Percentiles rank a stretch among this genome's conserved stretches.
Conservation (phyloP, 2,888 invertebrate genomes). For the Cantharis lateralis region DNA sequence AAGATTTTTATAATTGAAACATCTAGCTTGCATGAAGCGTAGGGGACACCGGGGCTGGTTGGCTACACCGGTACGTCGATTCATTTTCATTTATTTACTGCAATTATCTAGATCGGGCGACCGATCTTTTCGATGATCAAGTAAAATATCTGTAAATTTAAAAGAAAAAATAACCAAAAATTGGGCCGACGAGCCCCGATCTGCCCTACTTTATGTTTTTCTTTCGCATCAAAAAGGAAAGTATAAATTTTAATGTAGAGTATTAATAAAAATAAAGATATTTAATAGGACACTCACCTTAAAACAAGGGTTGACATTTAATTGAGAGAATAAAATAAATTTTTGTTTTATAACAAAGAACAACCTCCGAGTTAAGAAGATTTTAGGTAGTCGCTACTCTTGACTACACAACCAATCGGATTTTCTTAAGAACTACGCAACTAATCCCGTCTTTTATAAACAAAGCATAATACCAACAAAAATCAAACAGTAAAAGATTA, state of each 20-base stretch:
- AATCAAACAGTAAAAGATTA: conserved; percentile 38
- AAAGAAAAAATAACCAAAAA: neutral
- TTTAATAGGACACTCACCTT: neutral
- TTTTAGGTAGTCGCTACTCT: conserved; percentile 17
- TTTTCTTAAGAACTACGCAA: conserved; percentile 24
- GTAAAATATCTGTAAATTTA: no score
- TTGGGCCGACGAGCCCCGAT: neutral
- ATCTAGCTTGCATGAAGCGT: neutral
- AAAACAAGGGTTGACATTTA: neutral
- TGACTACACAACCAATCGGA: conserved; percentile 20
- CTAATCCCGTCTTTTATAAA: conserved; percentile 28
- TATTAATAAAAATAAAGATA: neutral
- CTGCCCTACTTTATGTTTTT: neutral
- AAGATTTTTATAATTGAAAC: neutral
- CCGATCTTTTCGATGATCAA: no score
- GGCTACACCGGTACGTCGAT: neutral
- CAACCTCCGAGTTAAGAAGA: conserved; percentile 17
- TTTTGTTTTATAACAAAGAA: neutral
- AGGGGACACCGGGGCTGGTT: neutral
- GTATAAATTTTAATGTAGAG: neutral
- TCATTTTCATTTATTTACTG: neutral
- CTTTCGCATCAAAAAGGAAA: neutral
- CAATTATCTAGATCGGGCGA: no score
- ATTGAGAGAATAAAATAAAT: neutral
- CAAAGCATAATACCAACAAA: conserved; percentile 25